Conservation (phyloP, 1,140 invertebrate genomes). For the Belonocnema kinseyi region DNA sequence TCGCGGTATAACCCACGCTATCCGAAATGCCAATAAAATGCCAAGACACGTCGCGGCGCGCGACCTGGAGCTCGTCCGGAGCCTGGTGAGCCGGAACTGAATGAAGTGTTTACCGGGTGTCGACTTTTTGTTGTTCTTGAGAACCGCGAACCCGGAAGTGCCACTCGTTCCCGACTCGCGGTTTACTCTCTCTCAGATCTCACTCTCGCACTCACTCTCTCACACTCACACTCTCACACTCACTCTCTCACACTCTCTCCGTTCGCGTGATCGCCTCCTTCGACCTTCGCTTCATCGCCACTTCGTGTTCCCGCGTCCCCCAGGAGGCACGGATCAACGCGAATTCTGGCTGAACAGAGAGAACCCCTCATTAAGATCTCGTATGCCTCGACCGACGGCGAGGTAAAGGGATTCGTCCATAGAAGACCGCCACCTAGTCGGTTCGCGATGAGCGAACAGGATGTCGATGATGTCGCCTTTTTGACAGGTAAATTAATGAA, state of each 20-base stretch:
- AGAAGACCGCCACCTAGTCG: slow-evolving; percentile 68
- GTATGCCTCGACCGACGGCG: slow-evolving; percentile 73
- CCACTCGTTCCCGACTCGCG: neutral
- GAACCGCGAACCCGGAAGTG: slow-evolving; percentile 34
- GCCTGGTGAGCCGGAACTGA: slow-evolving; percentile 39
- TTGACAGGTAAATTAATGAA: slow-evolving; percentile 83
- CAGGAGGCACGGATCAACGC: slow-evolving; percentile 29
- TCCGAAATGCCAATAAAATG: slow-evolving; percentile 46
- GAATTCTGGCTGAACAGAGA: slow-evolving; percentile 71
- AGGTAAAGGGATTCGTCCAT: slow-evolving; percentile 76
- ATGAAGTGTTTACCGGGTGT: neutral
- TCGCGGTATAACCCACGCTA: slow-evolving; percentile 44
- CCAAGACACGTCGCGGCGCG: slow-evolving; percentile 56
- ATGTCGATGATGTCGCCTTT: slow-evolving; percentile 94
- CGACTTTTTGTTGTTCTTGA: neutral
- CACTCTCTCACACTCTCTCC: neutral
- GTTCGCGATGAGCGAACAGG: slow-evolving; percentile 87
- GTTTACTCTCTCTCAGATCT: neutral
- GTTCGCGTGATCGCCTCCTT: neutral
- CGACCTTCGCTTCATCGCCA: neutral
- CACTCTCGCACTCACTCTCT: neutral
- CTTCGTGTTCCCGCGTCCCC: slow-evolving; percentile 19
- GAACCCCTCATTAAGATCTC: slow-evolving; percentile 75
- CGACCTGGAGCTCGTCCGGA: slow-evolving; percentile 44
- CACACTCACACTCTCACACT: neutral